Conservation (phyloP, 2,888 invertebrate species). For the Actias luna region DNA sequence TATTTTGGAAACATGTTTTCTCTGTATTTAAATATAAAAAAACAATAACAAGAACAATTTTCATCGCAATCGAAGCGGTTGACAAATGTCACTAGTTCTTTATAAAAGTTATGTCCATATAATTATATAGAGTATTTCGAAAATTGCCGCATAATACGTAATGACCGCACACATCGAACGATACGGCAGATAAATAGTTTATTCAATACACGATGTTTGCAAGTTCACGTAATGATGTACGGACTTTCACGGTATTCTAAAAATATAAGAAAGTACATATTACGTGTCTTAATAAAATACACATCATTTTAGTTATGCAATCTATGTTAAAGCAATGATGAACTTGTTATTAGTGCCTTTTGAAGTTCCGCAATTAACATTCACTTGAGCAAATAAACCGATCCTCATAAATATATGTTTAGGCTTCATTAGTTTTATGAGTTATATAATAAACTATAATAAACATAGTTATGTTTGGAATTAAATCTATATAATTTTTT, state of each 20-base stretch:
- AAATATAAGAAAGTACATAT: conserved; percentile 22
- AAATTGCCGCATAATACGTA: neutral
- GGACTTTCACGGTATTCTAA: conserved; percentile 22
- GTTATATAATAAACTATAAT: neutral
- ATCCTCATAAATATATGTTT: neutral
- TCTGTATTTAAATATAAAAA: too few species aligned
- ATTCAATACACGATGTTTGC: conserved; percentile 19
- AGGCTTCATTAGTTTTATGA: neutral
- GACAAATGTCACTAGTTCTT: neutral
- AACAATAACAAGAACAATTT: too few species aligned
- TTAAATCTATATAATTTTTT: too few species aligned
- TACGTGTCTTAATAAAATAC: conserved; percentile 26
- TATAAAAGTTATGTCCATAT: neutral
- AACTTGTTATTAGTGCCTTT: neutral
- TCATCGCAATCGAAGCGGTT: neutral
- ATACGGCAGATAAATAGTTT: conserved; percentile 20
- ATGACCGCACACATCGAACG: neutral
- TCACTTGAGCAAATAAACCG: neutral
- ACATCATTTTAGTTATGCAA: conserved; percentile 32
- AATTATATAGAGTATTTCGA: neutral
- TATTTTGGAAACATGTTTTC: too few species aligned
- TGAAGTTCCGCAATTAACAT: conserved; percentile 1
- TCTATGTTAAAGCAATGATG: conserved; percentile 1
- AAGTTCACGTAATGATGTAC: conserved; percentile 24
- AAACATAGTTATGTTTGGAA: too few species aligned